phyloP scores from a whole-genome alignment of 2,113 vertebrate species.

The Aleadryas rufinucha region DNA sequence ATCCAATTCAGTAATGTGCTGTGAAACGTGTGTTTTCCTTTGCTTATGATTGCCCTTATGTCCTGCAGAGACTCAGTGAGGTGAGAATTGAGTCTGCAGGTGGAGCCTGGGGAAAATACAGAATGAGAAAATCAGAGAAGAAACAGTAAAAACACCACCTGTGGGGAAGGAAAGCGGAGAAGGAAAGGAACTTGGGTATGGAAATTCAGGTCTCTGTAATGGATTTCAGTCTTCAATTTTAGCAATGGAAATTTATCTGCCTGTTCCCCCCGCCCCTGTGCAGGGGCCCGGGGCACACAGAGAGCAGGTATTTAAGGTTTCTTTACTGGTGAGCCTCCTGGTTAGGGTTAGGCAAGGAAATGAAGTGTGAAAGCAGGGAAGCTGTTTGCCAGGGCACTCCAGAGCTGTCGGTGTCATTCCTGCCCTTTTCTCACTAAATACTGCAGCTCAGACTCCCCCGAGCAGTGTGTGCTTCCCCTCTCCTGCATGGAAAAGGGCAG shows the following conservation, averaged over 20 bases:
- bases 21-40: not conserved
- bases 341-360: not conserved
- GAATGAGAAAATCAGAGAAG: not conserved
- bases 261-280: accelerated
- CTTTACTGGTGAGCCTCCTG: not conserved
- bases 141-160: not conserved
- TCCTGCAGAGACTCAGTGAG: not conserved
- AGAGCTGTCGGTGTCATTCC: not conserved
- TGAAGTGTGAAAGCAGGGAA: not conserved
- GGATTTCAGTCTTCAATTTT: not conserved
- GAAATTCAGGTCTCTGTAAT: not conserved
- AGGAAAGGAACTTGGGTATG: not conserved
- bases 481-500: not conserved
- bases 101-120: not conserved
- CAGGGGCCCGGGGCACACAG: not conserved
- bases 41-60: not conserved
- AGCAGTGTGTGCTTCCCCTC: not conserved
- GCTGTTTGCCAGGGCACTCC: not conserved
- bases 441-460: not conserved
- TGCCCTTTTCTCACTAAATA: not conserved
- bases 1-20: not conserved
- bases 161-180: not conserved
- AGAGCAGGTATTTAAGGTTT: not conserved
- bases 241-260: not conserved
- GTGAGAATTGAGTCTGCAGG: not conserved